Conservation (phyloP, 2,888 invertebrate genomes). For the Masnerella sp. region DNA sequence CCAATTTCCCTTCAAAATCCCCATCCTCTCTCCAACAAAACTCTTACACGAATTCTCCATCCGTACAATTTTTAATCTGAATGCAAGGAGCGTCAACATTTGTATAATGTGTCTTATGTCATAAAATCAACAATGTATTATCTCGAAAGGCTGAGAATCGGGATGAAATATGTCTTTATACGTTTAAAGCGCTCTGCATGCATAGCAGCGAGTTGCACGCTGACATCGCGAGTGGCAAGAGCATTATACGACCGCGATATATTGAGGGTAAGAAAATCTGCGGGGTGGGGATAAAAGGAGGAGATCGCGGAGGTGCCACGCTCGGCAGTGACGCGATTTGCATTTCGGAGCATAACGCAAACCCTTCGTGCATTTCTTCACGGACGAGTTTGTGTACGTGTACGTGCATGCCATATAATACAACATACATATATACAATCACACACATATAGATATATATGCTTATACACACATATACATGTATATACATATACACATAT, state of each 20-base stretch:
- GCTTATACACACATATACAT: too few relatives aligned
- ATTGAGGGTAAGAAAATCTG: conserved; percentile 60
- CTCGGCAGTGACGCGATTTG: conserved; percentile 73
- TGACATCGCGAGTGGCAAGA: conserved; percentile 50
- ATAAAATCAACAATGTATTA: conserved; percentile 46
- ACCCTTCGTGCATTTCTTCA: conserved; percentile 61
- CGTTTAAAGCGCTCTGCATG: conserved; percentile 45
- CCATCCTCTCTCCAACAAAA: too few relatives aligned
- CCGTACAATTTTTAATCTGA: too few relatives aligned
- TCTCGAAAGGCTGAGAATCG: conserved; percentile 32
- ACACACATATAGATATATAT: too few relatives aligned
- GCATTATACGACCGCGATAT: conserved; percentile 51
- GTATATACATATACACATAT: too few relatives aligned
- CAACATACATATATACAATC: too few relatives aligned
- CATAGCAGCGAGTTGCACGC: conserved; percentile 41
- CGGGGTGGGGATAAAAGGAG: conserved; percentile 48
- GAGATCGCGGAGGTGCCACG: conserved; percentile 24
- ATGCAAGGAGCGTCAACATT: conserved; percentile 26
- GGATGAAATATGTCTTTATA: conserved; percentile 62
- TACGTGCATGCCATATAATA: conserved; percentile 48
- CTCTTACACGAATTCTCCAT: too few relatives aligned
- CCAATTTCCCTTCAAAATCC: too few relatives aligned
- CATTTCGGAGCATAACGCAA: conserved; percentile 69
- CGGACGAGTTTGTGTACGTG: too few relatives aligned
- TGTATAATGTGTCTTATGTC: conserved; percentile 24